phyloP scores from a whole-genome alignment of 2,113 vertebrate genomes.

The Chascanopsetta lugubris region DNA sequence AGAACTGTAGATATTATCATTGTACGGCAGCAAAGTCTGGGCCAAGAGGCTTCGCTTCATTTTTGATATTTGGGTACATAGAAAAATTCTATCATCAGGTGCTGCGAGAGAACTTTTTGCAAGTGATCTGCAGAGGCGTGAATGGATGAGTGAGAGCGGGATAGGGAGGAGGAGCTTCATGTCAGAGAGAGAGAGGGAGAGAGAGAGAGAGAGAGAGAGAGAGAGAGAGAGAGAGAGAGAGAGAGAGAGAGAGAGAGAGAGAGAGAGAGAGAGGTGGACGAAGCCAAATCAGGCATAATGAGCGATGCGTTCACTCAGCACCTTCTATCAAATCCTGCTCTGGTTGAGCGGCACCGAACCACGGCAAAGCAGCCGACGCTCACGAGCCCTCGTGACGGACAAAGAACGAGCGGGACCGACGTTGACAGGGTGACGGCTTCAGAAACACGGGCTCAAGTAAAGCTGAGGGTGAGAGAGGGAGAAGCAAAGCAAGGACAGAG shows the following conservation, averaged over 20 bases:
- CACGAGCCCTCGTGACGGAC: conserved; percentile 1
- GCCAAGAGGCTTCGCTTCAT: no score
- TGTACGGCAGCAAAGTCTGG: no score
- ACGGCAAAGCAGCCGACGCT: background rate
- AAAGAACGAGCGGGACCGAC: conserved; percentile 7
- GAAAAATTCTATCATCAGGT: no score
- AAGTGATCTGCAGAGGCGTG: no score
- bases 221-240: conserved; percentile 1
- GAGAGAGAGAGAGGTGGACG: conserved; percentile 13
- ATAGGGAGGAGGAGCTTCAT: no score
- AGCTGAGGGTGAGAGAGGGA: conserved; percentile 14
- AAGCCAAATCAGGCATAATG: conserved; percentile 34
- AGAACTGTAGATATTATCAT: no score
- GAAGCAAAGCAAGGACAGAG: conserved; percentile 20
- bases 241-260: conserved; percentile 3
- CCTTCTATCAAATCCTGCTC: conserved; percentile 35
- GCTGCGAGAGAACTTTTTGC: no score
- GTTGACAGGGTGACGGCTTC: conserved; percentile 13
- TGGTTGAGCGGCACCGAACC: conserved; percentile 1
- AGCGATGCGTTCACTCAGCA: conserved; percentile 39
- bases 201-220: no score
- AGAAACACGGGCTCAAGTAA: conserved; percentile 6
- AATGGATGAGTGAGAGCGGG: no score
- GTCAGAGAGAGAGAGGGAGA: no score
- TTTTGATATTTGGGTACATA: no score